phyloP scores from a whole-genome alignment of 2,113 vertebrate species.

The Telmatochromis brachygnathus region DNA sequence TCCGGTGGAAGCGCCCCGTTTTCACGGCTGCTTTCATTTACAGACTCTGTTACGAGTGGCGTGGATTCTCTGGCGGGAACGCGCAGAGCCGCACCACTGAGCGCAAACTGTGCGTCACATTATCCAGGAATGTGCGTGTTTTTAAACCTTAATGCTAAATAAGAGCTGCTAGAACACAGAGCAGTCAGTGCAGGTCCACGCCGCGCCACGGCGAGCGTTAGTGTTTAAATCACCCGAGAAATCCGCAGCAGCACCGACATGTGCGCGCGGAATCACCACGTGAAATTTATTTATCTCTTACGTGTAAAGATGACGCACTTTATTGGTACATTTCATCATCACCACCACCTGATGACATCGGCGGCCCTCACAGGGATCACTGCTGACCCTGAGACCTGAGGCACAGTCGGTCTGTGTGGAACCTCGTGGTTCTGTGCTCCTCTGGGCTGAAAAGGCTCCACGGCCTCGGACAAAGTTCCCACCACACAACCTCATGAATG shows the following conservation, averaged over 20 bases:
- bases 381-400: not conserved
- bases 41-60: not conserved
- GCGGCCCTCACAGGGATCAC: not conserved
- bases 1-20: not conserved
- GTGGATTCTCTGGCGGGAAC: not conserved
- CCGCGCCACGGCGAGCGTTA: not conserved
- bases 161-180: not conserved
- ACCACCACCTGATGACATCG: not conserved
- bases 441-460: not conserved
- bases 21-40: not conserved
- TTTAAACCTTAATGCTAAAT: not conserved
- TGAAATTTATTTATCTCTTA: not conserved
- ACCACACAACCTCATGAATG: not conserved
- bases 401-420: not conserved
- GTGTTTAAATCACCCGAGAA: not conserved
- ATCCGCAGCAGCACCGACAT: not conserved
- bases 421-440: not conserved
- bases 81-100: not conserved
- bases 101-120: not conserved
- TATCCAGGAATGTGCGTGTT: not conserved
- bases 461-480: not conserved
- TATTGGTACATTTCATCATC: not conserved
- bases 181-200: not conserved
- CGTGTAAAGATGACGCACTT: not conserved
- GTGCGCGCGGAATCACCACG: fast-evolving